Evolutionary conservation across 2,113 vertebrate species (phyloP).

Genomic region (Dipodomys spectabilis): DNA sequence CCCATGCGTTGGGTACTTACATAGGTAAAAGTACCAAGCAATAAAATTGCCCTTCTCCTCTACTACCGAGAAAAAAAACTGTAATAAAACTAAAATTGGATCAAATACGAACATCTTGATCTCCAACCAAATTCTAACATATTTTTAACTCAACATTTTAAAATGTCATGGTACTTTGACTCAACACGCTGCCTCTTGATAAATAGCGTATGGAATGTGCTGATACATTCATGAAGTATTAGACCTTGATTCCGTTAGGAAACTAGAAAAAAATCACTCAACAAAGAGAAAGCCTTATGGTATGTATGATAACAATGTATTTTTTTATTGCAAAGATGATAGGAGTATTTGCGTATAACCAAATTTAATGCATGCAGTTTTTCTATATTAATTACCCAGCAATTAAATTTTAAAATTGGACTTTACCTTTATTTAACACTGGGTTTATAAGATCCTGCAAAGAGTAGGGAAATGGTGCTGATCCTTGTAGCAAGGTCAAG

Average conservation of each 20-base stretch:
- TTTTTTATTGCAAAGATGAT: not conserved
- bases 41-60: not conserved
- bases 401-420: not conserved
- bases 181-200: not conserved
- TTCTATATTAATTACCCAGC: not conserved
- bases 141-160: not conserved
- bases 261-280: not conserved
- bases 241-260: not conserved
- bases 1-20: not conserved
- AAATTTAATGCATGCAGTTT: not conserved
- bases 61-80: not conserved
- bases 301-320: not conserved
- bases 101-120: not conserved
- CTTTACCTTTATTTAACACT: not conserved
- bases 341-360: not conserved
- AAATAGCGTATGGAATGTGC: not conserved
- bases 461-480: not conserved
- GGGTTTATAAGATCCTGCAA: not conserved
- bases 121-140: not conserved
- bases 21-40: not conserved
- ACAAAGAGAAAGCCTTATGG: not conserved
- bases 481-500: not conserved
- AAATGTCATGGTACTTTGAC: not conserved
- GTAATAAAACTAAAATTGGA: not conserved
- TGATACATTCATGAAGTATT: not conserved